These are phyloP conservation scores for Microtus montanus DNA, from an alignment of 2,113 vertebrate species.

Conservation along the genomic window DNA sequence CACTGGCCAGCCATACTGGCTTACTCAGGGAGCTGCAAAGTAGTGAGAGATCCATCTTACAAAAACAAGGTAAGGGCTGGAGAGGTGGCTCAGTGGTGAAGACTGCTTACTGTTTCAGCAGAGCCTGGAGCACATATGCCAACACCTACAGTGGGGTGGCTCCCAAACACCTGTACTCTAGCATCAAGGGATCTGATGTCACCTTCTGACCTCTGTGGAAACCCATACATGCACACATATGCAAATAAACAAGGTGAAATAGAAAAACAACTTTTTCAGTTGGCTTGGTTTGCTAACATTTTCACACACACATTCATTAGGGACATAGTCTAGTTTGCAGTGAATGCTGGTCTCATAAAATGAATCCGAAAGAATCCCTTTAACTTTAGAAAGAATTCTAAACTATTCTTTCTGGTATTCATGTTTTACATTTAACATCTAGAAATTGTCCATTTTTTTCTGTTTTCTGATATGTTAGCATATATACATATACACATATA, in stretches of 20 bases:
- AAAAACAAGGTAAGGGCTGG: background rate
- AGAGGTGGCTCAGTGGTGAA: background rate
- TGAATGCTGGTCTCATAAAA: background rate
- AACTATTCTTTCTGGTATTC: background rate
- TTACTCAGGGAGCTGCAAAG: background rate
- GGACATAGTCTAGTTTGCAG: background rate
- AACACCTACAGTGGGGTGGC: background rate
- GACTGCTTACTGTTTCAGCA: background rate
- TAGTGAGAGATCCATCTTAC: background rate
- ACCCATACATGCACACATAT: background rate
- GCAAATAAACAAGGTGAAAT: background rate
- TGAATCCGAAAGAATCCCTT: background rate
- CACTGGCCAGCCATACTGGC: background rate
- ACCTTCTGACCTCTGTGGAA: background rate
- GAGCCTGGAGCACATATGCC: background rate
- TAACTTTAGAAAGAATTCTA: background rate
- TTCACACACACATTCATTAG: background rate
- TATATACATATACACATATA: background rate
- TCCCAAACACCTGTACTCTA: background rate
- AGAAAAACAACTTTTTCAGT: background rate
- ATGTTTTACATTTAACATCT: background rate
- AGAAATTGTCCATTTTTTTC: background rate
- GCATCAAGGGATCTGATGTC: background rate
- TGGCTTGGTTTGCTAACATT: background rate
- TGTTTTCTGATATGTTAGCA: background rate